A percentile compares a stretch with the other conserved stretches of the same genome.
phyloP scores from a whole-genome alignment of 2,888 invertebrate species.

The Megastigmus dorsalis region DNA sequence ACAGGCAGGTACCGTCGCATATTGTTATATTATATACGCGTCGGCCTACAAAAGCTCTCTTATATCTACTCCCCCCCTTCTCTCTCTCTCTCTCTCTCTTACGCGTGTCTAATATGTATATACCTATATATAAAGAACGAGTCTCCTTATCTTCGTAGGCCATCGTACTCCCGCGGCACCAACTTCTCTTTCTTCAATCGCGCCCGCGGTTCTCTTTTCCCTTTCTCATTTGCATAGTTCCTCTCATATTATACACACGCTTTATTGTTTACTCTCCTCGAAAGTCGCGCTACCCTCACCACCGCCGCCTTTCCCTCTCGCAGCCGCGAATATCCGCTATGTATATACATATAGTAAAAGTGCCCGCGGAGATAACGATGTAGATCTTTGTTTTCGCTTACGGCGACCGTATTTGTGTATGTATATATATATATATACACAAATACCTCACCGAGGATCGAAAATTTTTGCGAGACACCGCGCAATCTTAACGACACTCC shows the following conservation, averaged over 20 bases:
- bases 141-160: conserved; percentile 58
- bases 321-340: neutral
- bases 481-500: no score
- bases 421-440: no score
- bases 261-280: conserved; percentile 49
- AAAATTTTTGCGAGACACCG: no score
- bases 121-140: neutral
- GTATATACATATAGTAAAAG: neutral
- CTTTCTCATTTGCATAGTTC: conserved; percentile 50
- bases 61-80: neutral
- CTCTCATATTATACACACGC: conserved; percentile 32
- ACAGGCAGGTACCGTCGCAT: no score
- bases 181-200: conserved; percentile 39
- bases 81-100: no score
- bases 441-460: no score
- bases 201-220: conserved; percentile 39
- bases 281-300: conserved; percentile 33
- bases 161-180: conserved; percentile 58
- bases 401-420: neutral
- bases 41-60: conserved; percentile 32
- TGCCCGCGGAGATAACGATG: neutral
- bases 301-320: neutral
- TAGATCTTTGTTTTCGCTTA: neutral
- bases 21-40: no score
- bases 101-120: neutral